phyloP scores from a whole-genome alignment of 2,888 invertebrate genomes.

The Neoaliturus tenellus region DNA sequence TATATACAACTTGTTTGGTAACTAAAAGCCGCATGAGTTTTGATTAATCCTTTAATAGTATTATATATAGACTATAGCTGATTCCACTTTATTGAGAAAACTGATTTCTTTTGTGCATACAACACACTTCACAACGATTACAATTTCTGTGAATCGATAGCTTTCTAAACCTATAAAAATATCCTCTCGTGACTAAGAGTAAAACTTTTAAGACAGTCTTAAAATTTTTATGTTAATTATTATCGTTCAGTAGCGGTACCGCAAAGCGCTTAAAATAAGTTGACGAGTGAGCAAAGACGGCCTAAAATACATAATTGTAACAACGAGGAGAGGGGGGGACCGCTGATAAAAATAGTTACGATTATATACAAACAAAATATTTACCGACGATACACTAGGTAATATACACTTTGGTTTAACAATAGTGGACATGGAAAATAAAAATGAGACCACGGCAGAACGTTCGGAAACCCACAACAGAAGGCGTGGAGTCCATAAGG shows the following conservation, averaged over 20 bases:
- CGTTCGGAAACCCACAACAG: constrained; percentile 19
- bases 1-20: constrained; percentile 32
- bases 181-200: background rate
- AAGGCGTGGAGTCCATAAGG: constrained; percentile 29
- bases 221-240: background rate
- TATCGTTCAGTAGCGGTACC: constrained; percentile 10
- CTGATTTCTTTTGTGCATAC: constrained; percentile 28
- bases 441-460: constrained; percentile 40
- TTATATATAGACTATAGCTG: background rate
- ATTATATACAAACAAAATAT: constrained; percentile 25
- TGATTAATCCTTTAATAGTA: background rate
- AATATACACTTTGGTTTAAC: constrained; percentile 46
- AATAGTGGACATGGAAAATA: constrained; percentile 36
- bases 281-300: background rate
- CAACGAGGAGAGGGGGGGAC: background rate
- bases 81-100: background rate
- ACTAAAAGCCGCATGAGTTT: constrained; percentile 21
- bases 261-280: background rate
- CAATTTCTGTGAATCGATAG: background rate
- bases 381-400: constrained; percentile 3
- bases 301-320: background rate
- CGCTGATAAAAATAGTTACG: constrained; percentile 2
- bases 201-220: constrained; percentile 41
- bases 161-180: constrained; percentile 41
- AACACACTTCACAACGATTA: background rate